Percentiles rank a stretch among this genome's conserved stretches.
These are phyloP conservation scores for Anastrepha ludens DNA, from an alignment of 1,140 invertebrate species.

Conservation along the genomic window DNA sequence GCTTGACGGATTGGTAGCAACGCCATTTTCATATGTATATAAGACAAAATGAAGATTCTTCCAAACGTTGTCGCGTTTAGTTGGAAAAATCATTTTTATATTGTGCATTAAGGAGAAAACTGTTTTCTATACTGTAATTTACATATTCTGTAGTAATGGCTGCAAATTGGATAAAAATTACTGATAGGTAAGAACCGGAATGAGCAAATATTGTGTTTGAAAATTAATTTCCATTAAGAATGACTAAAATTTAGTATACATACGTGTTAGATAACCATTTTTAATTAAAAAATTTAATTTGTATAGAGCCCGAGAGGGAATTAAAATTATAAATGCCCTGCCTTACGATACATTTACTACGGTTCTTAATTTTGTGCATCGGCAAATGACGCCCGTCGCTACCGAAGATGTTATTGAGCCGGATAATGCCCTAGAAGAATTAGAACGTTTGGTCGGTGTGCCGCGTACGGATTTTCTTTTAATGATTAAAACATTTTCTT, in stretches of 20 bases:
- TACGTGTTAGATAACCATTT: neutral
- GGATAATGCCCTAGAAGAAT: conserved; percentile 68
- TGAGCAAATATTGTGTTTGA: neutral
- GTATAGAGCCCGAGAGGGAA: conserved; percentile 70
- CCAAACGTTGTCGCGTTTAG: neutral
- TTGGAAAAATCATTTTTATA: neutral
- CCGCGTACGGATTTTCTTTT: conserved; percentile 68
- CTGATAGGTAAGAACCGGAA: conserved; percentile 63
- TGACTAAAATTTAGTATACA: too few relatives aligned
- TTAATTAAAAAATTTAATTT: neutral
- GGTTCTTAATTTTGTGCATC: conserved; percentile 71
- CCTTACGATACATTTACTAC: conserved; percentile 72
- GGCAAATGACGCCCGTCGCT: conserved; percentile 68
- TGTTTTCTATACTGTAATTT: neutral
- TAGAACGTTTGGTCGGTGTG: conserved; percentile 71
- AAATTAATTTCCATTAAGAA: neutral
- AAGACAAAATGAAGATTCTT: neutral
- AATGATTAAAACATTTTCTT: conserved; percentile 72
- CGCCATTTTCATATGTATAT: conserved; percentile 7
- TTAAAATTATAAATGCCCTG: conserved; percentile 73
- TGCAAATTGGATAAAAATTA: conserved; percentile 74
- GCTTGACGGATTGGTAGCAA: neutral
- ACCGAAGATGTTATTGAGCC: conserved; percentile 14
- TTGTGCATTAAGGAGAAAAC: neutral
- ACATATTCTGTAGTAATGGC: conserved; percentile 58